These are phyloP conservation scores for Trichoplusia ni DNA, from an alignment of 1,140 invertebrate genomes.

Conservation along the genomic window DNA sequence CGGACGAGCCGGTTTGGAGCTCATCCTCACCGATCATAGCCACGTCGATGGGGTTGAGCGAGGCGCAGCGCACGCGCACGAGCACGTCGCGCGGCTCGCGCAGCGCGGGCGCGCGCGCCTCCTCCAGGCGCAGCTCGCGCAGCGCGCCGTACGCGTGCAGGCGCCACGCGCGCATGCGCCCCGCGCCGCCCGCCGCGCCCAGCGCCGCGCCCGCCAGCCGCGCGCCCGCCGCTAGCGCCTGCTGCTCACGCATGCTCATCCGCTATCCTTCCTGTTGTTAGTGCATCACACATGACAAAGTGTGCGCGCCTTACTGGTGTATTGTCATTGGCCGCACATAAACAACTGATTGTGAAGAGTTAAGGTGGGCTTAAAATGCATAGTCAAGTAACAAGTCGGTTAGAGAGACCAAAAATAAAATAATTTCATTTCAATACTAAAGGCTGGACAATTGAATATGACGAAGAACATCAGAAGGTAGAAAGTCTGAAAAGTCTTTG, in stretches of 20 bases:
- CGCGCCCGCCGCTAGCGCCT: not conserved
- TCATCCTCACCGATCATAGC: constrained; percentile 87
- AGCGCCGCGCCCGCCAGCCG: constrained; percentile 2
- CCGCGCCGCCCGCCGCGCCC: constrained; percentile 28
- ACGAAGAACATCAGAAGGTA: no score
- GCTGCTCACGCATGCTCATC: constrained; percentile 6
- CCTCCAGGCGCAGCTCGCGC: constrained; percentile 84
- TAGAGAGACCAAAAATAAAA: no score
- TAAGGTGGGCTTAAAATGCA: no score
- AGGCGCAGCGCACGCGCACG: constrained; percentile 90
- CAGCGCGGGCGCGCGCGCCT: constrained; percentile 86
- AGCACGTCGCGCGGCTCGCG: constrained; percentile 88
- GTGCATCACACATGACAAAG: no score
- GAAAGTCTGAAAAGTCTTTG: no score
- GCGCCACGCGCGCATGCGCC: constrained; percentile 88
- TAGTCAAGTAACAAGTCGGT: no score
- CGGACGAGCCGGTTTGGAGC: not conserved
- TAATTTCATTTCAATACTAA: no score
- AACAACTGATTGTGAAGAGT: no score
- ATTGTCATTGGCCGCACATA: no score
- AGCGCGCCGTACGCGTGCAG: constrained; percentile 88
- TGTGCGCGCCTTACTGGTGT: no score
- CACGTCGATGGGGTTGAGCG: constrained; percentile 96
- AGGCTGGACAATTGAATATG: no score
- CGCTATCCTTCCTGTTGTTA: not conserved